Evolutionary conservation across 2,797 vertebrate species (phyloP), one percentile per base, ranked within the genome.

Genomic region (Mormyrus hasselquistii): DNA sequence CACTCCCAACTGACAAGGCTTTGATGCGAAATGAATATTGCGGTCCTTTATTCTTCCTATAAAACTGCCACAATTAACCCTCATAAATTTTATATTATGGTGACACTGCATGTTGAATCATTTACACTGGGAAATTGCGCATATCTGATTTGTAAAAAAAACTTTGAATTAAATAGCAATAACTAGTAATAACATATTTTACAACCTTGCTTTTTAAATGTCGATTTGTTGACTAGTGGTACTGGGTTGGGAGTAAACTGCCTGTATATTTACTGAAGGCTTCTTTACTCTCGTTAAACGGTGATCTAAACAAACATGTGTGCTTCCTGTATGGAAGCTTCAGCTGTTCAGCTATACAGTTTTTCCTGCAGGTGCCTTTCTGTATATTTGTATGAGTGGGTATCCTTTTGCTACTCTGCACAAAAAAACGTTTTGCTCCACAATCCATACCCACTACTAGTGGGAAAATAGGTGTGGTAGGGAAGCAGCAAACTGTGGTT

Each of bases 51-150:
- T 86, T 38, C n/a, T 62, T 52, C 83, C 62, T 88, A 38, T 19
- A 53, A 90, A 87, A 88, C 69, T 29, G 50, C 88, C 86, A 65
- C 88, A 87, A 88, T 90, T 90, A 90, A 89, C 34, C 79, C 87
- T n/a, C 55, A 8, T 0, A 29, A 52, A 22, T 86, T 90, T 73
- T 76, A n/a, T 7, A 41, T 79, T 44, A 41, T 82, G 22, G 12
- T 14, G 6, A 6, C 16, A 3, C 88, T 44, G 29, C 79, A 22
- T 86, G 44, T 87, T 50, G 25, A 88, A 87, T 91, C 89, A 65
- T 87, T 90, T 57, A 29, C 14, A 41, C 87, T 91, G 79, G 87
- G 93, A 92, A 93, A 93, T 92, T 94, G 92, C 91, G 88, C 91
- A 90, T 90, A 90, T 89, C 91, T 34, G 55, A 57, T 47, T 76